phyloP scores from a whole-genome alignment of 2,888 invertebrate genomes.

The Caenorhabditis wallacei region DNA sequence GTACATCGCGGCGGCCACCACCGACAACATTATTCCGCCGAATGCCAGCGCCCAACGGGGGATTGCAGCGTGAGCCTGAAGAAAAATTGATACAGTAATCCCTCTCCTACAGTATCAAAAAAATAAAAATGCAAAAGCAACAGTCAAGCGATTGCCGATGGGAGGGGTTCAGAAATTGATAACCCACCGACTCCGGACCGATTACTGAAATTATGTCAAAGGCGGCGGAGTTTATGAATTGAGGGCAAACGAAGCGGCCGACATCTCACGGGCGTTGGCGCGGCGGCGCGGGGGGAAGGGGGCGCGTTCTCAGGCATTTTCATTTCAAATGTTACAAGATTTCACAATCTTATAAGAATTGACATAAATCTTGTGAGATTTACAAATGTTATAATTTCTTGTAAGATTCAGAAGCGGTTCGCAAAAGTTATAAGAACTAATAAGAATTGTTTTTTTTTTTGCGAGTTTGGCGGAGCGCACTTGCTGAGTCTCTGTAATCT shows the following conservation, averaged over 20 bases:
- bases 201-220: background rate
- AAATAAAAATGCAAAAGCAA: background rate
- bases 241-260: background rate
- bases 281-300: too few species aligned
- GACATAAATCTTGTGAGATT: too few species aligned
- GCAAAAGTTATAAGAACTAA: too few species aligned
- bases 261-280: background rate
- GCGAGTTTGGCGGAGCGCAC: too few species aligned
- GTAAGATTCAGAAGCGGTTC: too few species aligned
- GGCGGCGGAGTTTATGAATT: background rate
- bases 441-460: too few species aligned
- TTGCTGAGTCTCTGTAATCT: too few species aligned
- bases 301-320: too few species aligned
- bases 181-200: background rate
- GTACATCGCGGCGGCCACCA: slow-evolving; percentile 70
- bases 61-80: slow-evolving; percentile 63
- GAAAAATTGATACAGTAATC: background rate
- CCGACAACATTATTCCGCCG: slow-evolving; percentile 60
- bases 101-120: background rate
- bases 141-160: background rate
- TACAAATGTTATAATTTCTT: too few species aligned
- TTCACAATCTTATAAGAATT: too few species aligned
- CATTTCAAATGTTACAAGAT: too few species aligned
- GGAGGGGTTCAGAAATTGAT: background rate
- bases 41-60: slow-evolving; percentile 71